phyloP scores from a whole-genome alignment of 2,113 vertebrate genomes.

The Vimba vimba region DNA sequence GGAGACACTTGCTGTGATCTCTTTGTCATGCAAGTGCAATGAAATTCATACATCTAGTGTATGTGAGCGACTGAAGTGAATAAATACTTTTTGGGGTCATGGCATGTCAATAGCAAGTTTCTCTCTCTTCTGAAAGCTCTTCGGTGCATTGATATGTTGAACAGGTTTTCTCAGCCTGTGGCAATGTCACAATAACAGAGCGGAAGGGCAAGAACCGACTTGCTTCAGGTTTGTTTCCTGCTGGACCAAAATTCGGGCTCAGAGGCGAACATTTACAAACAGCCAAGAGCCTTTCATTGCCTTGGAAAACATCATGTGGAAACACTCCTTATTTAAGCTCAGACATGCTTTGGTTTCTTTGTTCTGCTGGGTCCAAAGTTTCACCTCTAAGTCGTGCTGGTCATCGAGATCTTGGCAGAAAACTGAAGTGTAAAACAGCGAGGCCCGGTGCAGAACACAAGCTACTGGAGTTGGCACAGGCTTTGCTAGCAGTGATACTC shows the following conservation, averaged over 20 bases:
- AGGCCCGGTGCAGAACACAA: conserved; percentile 27
- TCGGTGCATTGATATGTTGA: background rate
- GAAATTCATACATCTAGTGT: background rate
- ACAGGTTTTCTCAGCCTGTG: conserved; percentile 15
- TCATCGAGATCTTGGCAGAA: conserved; percentile 21
- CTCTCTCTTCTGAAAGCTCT: conserved; percentile 1
- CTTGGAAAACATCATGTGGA: background rate
- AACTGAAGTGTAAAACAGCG: background rate
- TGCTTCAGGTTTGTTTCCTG: conserved; percentile 23
- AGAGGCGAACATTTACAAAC: background rate
- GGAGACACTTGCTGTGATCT: background rate
- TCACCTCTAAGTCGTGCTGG: conserved; percentile 24
- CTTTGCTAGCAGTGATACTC: background rate
- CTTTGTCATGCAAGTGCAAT: background rate
- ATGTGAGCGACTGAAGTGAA: background rate
- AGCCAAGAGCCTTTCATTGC: conserved; percentile 56
- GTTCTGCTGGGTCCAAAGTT: conserved; percentile 35
- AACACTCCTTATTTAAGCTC: conserved; percentile 16
- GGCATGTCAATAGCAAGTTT: background rate
- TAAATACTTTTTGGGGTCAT: background rate
- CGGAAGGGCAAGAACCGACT: conserved; percentile 32
- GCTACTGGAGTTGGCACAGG: conserved; percentile 27
- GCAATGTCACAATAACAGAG: conserved; percentile 17
- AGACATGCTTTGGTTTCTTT: conserved; percentile 15
- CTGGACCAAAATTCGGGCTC: conserved; percentile 5